Conservation (phyloP, 2,888 invertebrate species). For the Drosophila barbarae region DNA sequence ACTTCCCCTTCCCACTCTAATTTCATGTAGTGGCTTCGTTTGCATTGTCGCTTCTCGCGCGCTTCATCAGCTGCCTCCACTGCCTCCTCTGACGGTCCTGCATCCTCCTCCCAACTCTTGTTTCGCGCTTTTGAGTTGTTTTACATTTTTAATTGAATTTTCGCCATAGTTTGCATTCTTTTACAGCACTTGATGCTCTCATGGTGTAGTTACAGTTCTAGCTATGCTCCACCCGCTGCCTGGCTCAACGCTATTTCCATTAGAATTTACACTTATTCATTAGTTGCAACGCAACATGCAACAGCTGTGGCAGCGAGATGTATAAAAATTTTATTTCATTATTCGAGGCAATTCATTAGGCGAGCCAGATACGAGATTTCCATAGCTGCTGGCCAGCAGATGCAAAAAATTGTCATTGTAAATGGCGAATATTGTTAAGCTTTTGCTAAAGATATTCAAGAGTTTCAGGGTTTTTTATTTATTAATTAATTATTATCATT, state of each 20-base stretch:
- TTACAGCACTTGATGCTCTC: constrained; percentile 33
- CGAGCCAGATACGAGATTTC: constrained; percentile 14
- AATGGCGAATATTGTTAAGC: constrained; percentile 1
- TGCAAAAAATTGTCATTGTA: constrained; percentile 25
- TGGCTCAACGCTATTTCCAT: constrained; percentile 41
- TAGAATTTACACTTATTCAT: constrained; percentile 75
- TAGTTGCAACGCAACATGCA: constrained; percentile 69
- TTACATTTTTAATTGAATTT: constrained; percentile 74
- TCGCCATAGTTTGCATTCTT: constrained; percentile 72
- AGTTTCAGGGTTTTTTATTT: background rate
- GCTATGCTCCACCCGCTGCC: constrained; percentile 1
- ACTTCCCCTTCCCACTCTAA: constrained; percentile 43
- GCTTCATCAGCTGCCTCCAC: constrained; percentile 56
- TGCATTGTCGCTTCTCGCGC: constrained; percentile 59
- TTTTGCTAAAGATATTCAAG: background rate
- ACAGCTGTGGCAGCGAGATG: constrained; percentile 56
- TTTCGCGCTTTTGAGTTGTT: constrained; percentile 68
- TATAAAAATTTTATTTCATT: constrained; percentile 72
- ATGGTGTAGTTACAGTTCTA: constrained; percentile 9
- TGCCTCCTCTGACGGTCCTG: background rate
- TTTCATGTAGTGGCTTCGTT: constrained; percentile 70
- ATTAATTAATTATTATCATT: background rate
- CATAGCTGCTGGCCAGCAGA: constrained; percentile 2
- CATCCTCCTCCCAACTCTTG: constrained; percentile 10
- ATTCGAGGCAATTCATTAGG: constrained; percentile 50